Conservation (phyloP, 1,140 invertebrate species). For the Caenorhabditis brenneri region DNA sequence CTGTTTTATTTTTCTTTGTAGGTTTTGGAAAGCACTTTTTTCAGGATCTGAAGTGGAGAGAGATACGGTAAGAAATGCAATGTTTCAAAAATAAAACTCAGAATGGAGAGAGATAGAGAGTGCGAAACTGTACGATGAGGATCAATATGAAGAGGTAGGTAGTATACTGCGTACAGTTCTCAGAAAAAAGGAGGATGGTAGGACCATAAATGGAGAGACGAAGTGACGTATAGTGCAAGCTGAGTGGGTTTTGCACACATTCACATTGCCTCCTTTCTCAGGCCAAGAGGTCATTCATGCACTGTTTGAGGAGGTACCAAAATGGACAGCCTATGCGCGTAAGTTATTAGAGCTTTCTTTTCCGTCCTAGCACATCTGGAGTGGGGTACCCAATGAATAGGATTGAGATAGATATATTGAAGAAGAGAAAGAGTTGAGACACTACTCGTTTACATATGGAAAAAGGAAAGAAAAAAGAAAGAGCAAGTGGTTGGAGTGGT, state of each 20-base stretch:
- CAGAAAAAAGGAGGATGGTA: background rate
- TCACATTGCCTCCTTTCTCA: background rate
- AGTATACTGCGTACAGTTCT: background rate
- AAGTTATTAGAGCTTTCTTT: slow-evolving; percentile 2
- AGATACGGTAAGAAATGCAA: no score
- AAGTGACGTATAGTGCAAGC: background rate
- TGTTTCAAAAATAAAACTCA: background rate
- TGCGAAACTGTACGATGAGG: no score
- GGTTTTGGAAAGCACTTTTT: no score
- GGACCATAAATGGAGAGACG: background rate
- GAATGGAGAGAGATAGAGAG: background rate
- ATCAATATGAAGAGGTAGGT: no score
- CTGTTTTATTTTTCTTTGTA: no score
- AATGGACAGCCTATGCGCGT: background rate
- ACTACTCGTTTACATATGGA: slow-evolving; percentile 41
- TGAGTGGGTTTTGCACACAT: background rate
- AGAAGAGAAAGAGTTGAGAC: slow-evolving; percentile 25
- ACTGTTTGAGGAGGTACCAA: background rate
- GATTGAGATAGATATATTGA: slow-evolving; percentile 28
- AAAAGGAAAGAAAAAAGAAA: slow-evolving; percentile 1
- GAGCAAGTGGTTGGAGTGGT: slow-evolving; percentile 21
- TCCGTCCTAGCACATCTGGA: background rate
- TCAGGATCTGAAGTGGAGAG: no score
- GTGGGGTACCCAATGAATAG: background rate
- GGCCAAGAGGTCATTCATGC: background rate